Base-by-base conservation (phyloP, 2,888 invertebrate genomes). In the Cotesia congregata region DNA sequence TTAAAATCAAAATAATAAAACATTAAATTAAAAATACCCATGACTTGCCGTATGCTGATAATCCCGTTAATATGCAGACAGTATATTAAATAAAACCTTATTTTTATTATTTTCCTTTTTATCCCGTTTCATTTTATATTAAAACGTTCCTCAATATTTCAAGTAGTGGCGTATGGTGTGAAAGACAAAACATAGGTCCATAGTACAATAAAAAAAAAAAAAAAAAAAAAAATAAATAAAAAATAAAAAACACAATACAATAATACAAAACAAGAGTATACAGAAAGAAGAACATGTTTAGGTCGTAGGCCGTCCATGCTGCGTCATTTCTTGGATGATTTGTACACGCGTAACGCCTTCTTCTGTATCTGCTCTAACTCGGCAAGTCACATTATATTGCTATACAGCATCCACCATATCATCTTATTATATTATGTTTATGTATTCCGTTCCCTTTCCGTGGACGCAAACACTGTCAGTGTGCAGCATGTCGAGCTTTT, bases 331-430 rank as follows among this genome's bases (percentile, higher is more conserved):
- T 74, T 62, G 84, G 83, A 84, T 87, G 87, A 88, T 88, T 88
- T 87, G 86, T 86, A 85, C 84, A 83, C 83, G 85, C 82, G 83
- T 83, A 83, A 84, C 85, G 77, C 86, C 86, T 85, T 85, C 85
- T 83, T 82, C 85, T 17, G 62, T 20, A 62, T 62, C 62, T 17
- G n/a, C 62, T 62, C 15, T 20, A 62, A 7, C 30, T 20, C 30
- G 30, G 12, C 12, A 20, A 59, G 60, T 81, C 79, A 76, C 73
- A 61, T 30, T 60, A 62, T 72, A 76, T 77, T 76, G 80, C 75
- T 77, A 79, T 76, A 74, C 81, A 79, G 79, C 76, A 78, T 71
- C 60, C 74, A 71, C 78, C 64, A 74, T 60, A 71, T 78, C 73
- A 75, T n/a, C 67, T 38, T 64, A 71, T 67, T 77, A 75, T 38